A percentile compares a stretch with the other conserved stretches of the same genome.
These are phyloP conservation scores for Labeo rohita DNA, from an alignment of 2,113 vertebrate species.

Conservation along the genomic window DNA sequence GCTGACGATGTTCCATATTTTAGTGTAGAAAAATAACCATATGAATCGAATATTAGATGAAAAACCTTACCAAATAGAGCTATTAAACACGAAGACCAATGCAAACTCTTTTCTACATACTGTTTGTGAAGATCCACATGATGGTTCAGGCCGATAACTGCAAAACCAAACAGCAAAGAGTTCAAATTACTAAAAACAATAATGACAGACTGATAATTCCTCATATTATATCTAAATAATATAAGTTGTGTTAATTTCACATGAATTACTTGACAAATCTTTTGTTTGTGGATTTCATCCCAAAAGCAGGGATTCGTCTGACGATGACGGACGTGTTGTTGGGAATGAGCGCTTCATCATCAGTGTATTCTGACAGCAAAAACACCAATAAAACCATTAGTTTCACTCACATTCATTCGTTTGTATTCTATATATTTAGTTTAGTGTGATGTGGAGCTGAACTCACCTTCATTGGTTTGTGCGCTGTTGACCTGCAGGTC, in stretches of 20 bases:
- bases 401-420: background rate
- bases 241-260: background rate
- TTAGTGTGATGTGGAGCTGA: no score
- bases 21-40: background rate
- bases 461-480: no score
- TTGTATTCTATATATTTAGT: no score
- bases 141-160: background rate
- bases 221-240: background rate
- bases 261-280: background rate
- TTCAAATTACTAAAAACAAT: background rate
- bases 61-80: background rate
- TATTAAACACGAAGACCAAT: background rate
- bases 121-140: background rate
- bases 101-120: background rate
- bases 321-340: background rate
- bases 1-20: background rate
- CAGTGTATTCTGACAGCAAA: conserved; percentile 3
- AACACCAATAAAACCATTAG: background rate
- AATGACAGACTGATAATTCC: background rate
- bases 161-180: background rate
- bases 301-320: background rate
- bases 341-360: background rate
- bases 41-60: background rate
- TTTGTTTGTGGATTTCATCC: background rate
- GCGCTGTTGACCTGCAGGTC: background rate